phyloP scores from a whole-genome alignment of 2,888 invertebrate genomes.

The Sepioteuthis lessoniana region DNA sequence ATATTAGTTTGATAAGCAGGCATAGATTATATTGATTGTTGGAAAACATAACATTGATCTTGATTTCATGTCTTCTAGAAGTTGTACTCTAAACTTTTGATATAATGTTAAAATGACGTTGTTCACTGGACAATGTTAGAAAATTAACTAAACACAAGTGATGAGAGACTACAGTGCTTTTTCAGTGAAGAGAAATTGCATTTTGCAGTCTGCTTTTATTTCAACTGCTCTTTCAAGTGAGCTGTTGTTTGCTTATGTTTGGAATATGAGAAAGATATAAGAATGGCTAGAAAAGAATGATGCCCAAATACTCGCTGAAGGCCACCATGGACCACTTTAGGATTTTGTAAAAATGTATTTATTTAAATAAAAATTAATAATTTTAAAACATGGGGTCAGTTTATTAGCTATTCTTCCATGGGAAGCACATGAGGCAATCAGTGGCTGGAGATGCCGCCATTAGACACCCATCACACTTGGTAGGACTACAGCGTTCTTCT shows the following conservation, averaged over 20 bases:
- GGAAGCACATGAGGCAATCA: neutral
- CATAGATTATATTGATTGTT: neutral
- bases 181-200: neutral
- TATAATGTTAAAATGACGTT: neutral
- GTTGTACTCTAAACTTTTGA: neutral
- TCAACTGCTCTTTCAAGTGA: neutral
- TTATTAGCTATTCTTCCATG: neutral
- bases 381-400: neutral
- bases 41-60: neutral
- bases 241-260: neutral
- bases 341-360: neutral
- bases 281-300: neutral
- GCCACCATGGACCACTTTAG: neutral
- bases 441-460: conserved; percentile 23
- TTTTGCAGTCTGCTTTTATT: neutral
- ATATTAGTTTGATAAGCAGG: neutral
- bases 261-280: neutral
- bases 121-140: neutral
- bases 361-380: neutral
- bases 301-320: neutral
- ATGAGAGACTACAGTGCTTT: neutral
- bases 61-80: neutral
- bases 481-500: conserved; percentile 33
- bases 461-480: conserved; percentile 33
- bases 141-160: neutral